Conservation (phyloP, 1,140 invertebrate genomes). For the Grapholita molesta region DNA sequence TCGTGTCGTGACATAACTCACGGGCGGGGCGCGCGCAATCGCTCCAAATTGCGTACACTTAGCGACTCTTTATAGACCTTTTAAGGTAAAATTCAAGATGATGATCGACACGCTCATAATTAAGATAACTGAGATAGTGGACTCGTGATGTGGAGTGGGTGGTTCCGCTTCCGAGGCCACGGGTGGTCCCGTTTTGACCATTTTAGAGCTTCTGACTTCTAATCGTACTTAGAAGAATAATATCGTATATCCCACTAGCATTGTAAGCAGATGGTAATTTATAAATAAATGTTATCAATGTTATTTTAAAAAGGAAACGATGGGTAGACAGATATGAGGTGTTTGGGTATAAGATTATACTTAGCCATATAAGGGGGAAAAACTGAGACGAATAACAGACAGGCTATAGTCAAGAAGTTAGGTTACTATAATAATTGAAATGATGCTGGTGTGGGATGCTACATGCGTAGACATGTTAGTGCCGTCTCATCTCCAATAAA, state of each 20-base stretch:
- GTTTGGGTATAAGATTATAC: slow-evolving; percentile 20
- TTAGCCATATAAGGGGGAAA: slow-evolving; percentile 13
- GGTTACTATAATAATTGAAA: too few species aligned
- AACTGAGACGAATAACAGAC: too few species aligned
- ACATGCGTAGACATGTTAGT: too few species aligned
- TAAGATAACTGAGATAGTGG: slow-evolving; percentile 65
- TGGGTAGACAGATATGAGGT: slow-evolving; percentile 35
- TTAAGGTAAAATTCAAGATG: slow-evolving; percentile 76
- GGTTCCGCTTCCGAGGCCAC: slow-evolving; percentile 71
- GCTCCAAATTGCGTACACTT: slow-evolving; percentile 75
- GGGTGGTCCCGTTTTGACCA: slow-evolving; percentile 51
- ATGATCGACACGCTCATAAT: slow-evolving; percentile 75
- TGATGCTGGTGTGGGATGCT: too few species aligned
- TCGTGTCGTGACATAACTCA: slow-evolving; percentile 67
- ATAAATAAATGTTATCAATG: not conserved
- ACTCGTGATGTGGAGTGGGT: slow-evolving; percentile 69
- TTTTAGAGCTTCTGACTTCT: slow-evolving; percentile 46
- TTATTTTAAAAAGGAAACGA: not conserved
- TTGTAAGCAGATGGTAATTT: not conserved
- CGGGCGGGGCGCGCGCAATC: slow-evolving; percentile 61
- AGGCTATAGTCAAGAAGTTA: too few species aligned
- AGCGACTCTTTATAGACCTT: slow-evolving; percentile 75
- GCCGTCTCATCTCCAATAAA: too few species aligned
- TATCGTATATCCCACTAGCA: not conserved
- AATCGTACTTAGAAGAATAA: slow-evolving; percentile 22